Evolutionary conservation across 1,140 invertebrate genomes (phyloP), one percentile per base, ranked within the genome.

Genomic region (Bombus superbus): DNA sequence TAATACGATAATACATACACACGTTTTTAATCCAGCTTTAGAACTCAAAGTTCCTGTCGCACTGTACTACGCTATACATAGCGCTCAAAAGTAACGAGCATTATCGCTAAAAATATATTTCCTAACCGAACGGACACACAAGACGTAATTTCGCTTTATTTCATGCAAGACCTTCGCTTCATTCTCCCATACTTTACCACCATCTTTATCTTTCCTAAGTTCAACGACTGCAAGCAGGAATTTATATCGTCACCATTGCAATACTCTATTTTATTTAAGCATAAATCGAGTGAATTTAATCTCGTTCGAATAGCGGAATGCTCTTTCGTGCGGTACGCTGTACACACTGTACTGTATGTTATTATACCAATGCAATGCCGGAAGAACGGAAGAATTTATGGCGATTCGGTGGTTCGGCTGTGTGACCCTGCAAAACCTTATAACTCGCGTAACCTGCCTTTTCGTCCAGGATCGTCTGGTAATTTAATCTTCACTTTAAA

Each of bases 401-500:
- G 35, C 11, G n/a, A 42, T 44, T 47, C 53, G 68, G 25, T 59
- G 68, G 13, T 42, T 25, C 68, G 11, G 13, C 0, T 66, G 59
- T 62, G 42, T 40, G 42, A 85, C 83, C 57, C 57, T 47, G 13
- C 38, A 5, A 44, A 47, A 44, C 66, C 22, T 72, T 28, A 25
- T 44, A 68, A 35, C 68, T 62, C 62, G 18, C 32, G 40, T 72
- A 79, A 73, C 32, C 68, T 71, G 38, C n/a, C 76, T 38, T 69
- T 73, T 73, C 9, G 47, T 53, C 13, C 53, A n/a, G 40, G 40
- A 28, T 59, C 66, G 28, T 79, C 15, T 22, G 57, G 53, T 79
- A 73, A 73, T 72, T 66, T 62, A 72, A 80, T 80, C 68, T 62
- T 38, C 42, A 11, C 59, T 42, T 62, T 38, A 85, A 85, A 72